Evolutionary conservation across 2,888 invertebrate genomes (phyloP), one percentile per base, ranked within the genome.

Genomic region (Xylocampa areola): DNA sequence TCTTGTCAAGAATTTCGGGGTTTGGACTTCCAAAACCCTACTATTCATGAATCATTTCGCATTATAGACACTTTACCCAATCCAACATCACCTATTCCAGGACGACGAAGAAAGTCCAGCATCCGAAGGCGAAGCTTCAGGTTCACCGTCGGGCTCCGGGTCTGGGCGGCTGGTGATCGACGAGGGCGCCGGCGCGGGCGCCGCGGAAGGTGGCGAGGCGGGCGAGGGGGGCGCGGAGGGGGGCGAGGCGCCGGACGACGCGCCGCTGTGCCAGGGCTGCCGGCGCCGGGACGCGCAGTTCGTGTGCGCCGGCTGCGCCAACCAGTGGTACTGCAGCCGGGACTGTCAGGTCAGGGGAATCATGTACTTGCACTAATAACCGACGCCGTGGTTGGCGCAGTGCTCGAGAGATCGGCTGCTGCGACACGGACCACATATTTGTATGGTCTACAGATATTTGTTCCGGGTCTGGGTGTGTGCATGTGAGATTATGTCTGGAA

Each of bases 321-420:
- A 97, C 91, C 98, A 98, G 92, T 98, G 98, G 98, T 98, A 98
- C 89, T 98, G 98, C 95, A 98, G 97, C 83, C 95, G 97, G 50
- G 97, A 97, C 69, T 98, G 98, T 87, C 98, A 98, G 96, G 98
- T 98, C 89, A 53, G 63, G n/a, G n/a, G n/a, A n/a, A n/a, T n/a
- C n/a, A n/a, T n/a, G n/a, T n/a, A n/a, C n/a, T n/a, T n/a, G n/a
- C n/a, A n/a, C n/a, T n/a, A n/a, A n/a, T n/a, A n/a, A n/a, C n/a
- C n/a, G n/a, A n/a, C n/a, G n/a, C n/a, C n/a, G n/a, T n/a, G n/a
- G n/a, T n/a, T 41, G 58, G 11, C 6, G 19, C 19, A 0, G 4
- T 17, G 3, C 1, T 5, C 13, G 7, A 6, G 32, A 6, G 14
- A 13, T n/a, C n/a, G n/a, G n/a, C n/a, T n/a, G n/a, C n/a, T n/a